phyloP scores from a whole-genome alignment of 2,888 invertebrate genomes.

The Pheosia gnoma region DNA sequence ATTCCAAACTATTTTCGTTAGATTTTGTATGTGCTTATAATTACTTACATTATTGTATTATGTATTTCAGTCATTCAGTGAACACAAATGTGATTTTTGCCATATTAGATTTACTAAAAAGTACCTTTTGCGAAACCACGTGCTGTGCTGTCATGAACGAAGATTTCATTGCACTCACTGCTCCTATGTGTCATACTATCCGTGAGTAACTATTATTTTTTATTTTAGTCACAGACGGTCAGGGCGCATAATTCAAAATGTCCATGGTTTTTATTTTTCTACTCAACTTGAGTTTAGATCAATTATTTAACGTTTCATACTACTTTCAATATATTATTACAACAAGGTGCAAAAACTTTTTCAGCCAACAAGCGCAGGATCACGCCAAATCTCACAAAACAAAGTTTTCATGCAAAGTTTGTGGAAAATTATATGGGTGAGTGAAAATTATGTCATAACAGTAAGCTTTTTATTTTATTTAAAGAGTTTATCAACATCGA shows the following conservation, averaged over 20 bases:
- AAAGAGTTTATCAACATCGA: too few relatives aligned
- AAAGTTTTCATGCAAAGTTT: constrained; percentile 2
- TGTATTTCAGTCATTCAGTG: not conserved
- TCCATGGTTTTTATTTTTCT: too few relatives aligned
- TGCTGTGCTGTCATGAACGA: not conserved
- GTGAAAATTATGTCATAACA: not conserved
- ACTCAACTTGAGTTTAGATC: too few relatives aligned
- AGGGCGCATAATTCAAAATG: too few relatives aligned
- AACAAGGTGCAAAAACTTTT: not conserved
- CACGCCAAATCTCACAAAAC: not conserved
- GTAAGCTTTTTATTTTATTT: too few relatives aligned
- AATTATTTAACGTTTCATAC: too few relatives aligned
- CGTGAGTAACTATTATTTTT: not conserved
- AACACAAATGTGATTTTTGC: not conserved
- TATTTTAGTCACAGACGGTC: not conserved
- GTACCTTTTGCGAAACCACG: not conserved
- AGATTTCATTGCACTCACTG: not conserved
- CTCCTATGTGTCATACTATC: not conserved
- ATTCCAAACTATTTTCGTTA: too few relatives aligned
- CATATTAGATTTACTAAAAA: not conserved
- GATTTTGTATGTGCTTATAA: too few relatives aligned
- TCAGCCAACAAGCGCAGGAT: not conserved
- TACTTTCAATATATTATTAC: too few relatives aligned
- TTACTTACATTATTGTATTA: too few relatives aligned
- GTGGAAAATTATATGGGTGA: constrained; percentile 1